phyloP scores from a whole-genome alignment of 2,113 vertebrate species.

The Tachuris rubrigastra region DNA sequence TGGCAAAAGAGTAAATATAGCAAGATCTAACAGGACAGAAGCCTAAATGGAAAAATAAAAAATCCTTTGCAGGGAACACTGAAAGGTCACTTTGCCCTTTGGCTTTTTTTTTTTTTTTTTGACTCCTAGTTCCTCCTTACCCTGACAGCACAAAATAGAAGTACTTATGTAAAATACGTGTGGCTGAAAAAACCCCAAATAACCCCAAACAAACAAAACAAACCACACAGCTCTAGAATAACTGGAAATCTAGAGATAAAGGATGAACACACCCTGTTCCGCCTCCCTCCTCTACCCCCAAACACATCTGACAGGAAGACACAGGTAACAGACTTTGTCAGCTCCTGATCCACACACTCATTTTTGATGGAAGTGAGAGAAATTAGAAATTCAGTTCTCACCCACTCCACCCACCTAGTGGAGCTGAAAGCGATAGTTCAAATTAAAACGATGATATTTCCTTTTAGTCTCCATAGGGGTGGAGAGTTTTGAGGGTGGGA shows the following conservation, averaged over 20 bases:
- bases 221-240: not conserved
- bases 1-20: not conserved
- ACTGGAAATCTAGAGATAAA: not conserved
- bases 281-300: not conserved
- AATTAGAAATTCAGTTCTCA: conserved; percentile 41
- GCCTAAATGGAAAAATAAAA: not conserved
- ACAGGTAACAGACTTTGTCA: conserved; percentile 14
- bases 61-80: not conserved
- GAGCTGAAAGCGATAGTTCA: conserved; percentile 25
- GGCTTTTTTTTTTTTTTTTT: not conserved
- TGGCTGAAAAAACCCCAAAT: not conserved
- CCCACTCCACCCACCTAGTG: conserved; percentile 7
- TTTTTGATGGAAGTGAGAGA: conserved; percentile 15
- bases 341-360: not conserved
- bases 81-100: not conserved
- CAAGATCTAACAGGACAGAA: not conserved
- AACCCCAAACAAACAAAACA: not conserved
- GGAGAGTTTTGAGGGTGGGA: not conserved
- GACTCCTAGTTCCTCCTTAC: not conserved
- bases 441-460: conserved; percentile 43
- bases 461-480: not conserved
- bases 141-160: not conserved
- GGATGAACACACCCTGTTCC: not conserved
- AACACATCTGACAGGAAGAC: not conserved
- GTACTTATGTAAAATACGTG: not conserved